A percentile compares a stretch with the other conserved stretches of the same genome.
These are phyloP conservation scores for Chloroclysta siterata DNA, from an alignment of 2,888 invertebrate genomes.

Conservation along the genomic window DNA sequence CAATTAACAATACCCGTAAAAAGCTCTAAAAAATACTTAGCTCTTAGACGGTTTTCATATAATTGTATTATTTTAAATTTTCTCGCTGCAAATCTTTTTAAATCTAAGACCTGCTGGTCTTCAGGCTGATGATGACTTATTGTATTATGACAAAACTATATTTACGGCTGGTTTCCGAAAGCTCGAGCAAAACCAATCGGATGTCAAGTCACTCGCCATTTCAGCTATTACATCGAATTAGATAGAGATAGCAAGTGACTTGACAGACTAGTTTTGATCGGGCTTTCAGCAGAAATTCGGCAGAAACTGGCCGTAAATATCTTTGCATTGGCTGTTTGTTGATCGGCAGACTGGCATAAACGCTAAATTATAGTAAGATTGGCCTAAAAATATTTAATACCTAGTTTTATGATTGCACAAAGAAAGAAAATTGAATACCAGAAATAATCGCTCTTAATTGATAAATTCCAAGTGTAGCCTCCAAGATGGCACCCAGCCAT, in stretches of 20 bases:
- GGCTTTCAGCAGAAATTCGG: no score
- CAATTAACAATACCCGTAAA: background rate
- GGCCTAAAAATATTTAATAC: constrained; percentile 28
- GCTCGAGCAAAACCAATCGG: no score
- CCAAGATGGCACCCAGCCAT: constrained; percentile 3
- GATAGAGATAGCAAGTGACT: no score
- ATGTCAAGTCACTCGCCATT: no score
- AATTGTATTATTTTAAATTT: background rate
- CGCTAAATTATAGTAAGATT: constrained; percentile 3
- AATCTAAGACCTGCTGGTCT: no score
- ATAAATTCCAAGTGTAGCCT: constrained; percentile 1
- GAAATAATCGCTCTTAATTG: background rate
- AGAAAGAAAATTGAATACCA: background rate
- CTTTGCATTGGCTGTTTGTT: background rate
- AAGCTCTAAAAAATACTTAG: background rate
- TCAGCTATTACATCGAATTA: no score
- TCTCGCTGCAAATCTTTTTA: background rate
- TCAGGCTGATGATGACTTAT: background rate
- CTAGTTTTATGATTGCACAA: constrained; percentile 10
- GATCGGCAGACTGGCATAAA: background rate
- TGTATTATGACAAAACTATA: background rate
- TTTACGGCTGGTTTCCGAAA: no score
- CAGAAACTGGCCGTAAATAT: no score
- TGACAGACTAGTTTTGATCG: no score
- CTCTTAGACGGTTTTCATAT: background rate